Evolutionary conservation across 1,140 invertebrate genomes (phyloP).

Genomic region (Thrips palmi): DNA sequence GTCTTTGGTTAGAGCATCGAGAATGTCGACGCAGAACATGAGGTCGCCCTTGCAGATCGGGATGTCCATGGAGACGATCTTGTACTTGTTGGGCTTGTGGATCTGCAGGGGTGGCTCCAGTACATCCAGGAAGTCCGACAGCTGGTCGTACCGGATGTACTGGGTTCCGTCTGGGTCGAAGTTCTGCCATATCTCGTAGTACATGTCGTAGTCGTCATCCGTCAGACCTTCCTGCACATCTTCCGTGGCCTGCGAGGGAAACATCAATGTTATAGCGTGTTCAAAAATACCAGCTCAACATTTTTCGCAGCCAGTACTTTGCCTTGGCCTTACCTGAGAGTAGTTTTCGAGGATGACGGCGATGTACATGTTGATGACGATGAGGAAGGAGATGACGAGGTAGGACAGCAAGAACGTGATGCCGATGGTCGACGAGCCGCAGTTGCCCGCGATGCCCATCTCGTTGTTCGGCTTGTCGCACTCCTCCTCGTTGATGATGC

Average conservation of each 20-base stretch:
- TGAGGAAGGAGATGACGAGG: conserved; percentile 93
- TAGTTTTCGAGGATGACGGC: conserved; percentile 98
- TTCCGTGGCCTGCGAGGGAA: conserved; percentile 93
- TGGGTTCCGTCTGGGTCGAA: conserved; percentile 96
- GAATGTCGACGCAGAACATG: conserved; percentile 94
- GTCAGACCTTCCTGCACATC: conserved; percentile 96
- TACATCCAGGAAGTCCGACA: conserved; percentile 89
- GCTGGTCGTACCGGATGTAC: conserved; percentile 83
- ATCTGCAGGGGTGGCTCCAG: conserved; percentile 86
- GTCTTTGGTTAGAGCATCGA: conserved; percentile 88
- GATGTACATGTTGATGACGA: conserved; percentile 99
- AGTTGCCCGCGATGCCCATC: conserved; percentile 72
- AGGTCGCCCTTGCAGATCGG: conserved; percentile 92
- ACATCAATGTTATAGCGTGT: neutral
- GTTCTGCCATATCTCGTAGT: conserved; percentile 98
- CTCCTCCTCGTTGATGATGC: conserved; percentile 88
- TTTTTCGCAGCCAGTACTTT: conserved; percentile 14
- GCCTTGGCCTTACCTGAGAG: no score
- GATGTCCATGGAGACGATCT: conserved; percentile 96
- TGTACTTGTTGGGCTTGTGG: conserved; percentile 96
- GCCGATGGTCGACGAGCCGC: conserved; percentile 79
- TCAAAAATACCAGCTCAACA: neutral
- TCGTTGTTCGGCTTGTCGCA: conserved; percentile 75
- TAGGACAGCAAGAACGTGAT: conserved; percentile 90
- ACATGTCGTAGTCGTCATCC: conserved; percentile 98